These are phyloP conservation scores for Conchocele bisecta DNA, from an alignment of 2,888 invertebrate species.

Conservation along the genomic window DNA sequence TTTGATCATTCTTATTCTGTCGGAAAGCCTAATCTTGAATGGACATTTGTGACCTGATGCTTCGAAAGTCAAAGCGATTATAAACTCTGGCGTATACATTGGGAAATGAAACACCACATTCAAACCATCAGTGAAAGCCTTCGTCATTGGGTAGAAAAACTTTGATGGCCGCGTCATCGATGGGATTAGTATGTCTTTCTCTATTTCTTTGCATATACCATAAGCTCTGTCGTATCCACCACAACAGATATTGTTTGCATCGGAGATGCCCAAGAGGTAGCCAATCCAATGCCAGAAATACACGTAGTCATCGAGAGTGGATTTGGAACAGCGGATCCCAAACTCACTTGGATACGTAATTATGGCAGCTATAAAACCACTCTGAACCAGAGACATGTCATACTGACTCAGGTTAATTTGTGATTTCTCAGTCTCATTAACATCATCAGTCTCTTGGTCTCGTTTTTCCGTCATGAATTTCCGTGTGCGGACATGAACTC, in stretches of 20 bases:
- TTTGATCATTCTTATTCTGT: constrained; percentile 40
- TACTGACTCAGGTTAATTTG: constrained; percentile 88
- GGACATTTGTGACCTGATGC: constrained; percentile 26
- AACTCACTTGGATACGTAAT: constrained; percentile 86
- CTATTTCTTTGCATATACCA: constrained; percentile 72
- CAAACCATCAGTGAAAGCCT: constrained; percentile 70
- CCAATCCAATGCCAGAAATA: constrained; percentile 94
- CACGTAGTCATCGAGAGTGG: constrained; percentile 89
- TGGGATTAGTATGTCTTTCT: constrained; percentile 65
- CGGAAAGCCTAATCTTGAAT: constrained; percentile 6
- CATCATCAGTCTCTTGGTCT: constrained; percentile 73
- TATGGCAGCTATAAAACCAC: constrained; percentile 92
- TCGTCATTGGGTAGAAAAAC: constrained; percentile 70
- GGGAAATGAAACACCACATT: constrained; percentile 38
- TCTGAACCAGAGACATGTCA: constrained; percentile 93
- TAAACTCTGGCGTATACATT: constrained; percentile 55
- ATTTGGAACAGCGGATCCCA: constrained; percentile 86
- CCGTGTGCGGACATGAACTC: constrained; percentile 85
- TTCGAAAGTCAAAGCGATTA: constrained; percentile 55
- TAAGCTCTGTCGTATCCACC: constrained; percentile 62
- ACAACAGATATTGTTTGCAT: constrained; percentile 83
- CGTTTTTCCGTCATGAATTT: constrained; percentile 73
- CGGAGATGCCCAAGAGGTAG: constrained; percentile 91
- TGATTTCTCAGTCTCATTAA: background rate
- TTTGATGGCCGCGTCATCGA: constrained; percentile 67